These are phyloP conservation scores for Origma solitaria DNA, from an alignment of 2,113 vertebrate species.

Conservation along the genomic window DNA sequence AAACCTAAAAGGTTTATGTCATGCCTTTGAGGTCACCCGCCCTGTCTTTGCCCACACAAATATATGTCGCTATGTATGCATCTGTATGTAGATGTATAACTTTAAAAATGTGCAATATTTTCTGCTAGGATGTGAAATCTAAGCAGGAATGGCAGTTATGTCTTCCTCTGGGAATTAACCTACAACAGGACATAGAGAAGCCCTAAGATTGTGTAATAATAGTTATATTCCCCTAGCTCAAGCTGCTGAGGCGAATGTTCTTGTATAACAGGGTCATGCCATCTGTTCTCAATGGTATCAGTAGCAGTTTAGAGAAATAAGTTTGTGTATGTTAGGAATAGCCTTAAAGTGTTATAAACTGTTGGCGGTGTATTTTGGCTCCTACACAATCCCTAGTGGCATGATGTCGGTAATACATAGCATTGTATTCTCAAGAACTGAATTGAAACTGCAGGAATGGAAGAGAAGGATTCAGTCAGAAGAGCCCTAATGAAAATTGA, in stretches of 20 bases:
- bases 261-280: not conserved
- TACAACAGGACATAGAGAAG: not conserved
- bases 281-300: not conserved
- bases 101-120: not conserved
- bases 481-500: slow-evolving; percentile 51
- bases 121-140: not conserved
- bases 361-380: not conserved
- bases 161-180: not conserved
- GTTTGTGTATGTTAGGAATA: not conserved
- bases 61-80: not conserved
- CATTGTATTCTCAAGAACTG: not conserved
- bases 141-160: not conserved
- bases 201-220: not conserved
- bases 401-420: not conserved
- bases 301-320: not conserved
- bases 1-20: not conserved
- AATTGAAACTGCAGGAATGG: not conserved
- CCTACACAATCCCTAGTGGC: not conserved
- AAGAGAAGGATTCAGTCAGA: not conserved
- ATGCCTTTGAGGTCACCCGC: not conserved
- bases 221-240: not conserved
- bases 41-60: not conserved
- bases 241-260: not conserved
- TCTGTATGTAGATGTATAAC: not conserved
- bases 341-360: not conserved